A percentile compares a stretch with the other conserved stretches of the same genome.
Conservation (phyloP, 2,113 vertebrate species). For the Platanista minor region DNA sequence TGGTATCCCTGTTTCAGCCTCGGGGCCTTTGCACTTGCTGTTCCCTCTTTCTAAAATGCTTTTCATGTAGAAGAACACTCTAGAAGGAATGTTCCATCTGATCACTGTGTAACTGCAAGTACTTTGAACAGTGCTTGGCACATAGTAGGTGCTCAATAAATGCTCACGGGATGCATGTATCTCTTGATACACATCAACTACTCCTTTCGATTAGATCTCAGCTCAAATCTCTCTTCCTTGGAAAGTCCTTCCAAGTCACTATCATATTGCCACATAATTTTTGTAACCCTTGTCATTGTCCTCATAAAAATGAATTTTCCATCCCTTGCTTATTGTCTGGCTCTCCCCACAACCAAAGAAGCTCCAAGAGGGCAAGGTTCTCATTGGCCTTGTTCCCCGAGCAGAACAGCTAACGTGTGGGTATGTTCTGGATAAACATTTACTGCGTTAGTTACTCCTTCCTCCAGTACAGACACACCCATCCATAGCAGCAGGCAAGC, state of each 20-base stretch:
- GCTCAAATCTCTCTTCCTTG: neutral
- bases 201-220: neutral
- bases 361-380: neutral
- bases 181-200: rapidly evolving
- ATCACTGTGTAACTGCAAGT: neutral
- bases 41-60: neutral
- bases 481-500: rapidly evolving
- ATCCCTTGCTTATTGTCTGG: neutral
- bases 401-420: neutral
- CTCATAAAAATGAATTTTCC: neutral
- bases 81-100: neutral
- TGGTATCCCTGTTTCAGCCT: neutral
- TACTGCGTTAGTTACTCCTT: neutral
- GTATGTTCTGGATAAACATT: neutral
- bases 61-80: neutral
- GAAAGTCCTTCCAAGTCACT: neutral
- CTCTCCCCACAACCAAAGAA: neutral
- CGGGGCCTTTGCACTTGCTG: neutral
- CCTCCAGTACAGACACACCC: neutral
- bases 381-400: neutral
- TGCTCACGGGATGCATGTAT: rapidly evolving
- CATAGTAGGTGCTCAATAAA: neutral
- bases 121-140: neutral
- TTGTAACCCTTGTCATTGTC: neutral
- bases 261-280: neutral